Percentiles rank a stretch among this genome's conserved stretches.
phyloP scores from a whole-genome alignment of 2,113 vertebrate genomes.

The Chaenogobius annularis region DNA sequence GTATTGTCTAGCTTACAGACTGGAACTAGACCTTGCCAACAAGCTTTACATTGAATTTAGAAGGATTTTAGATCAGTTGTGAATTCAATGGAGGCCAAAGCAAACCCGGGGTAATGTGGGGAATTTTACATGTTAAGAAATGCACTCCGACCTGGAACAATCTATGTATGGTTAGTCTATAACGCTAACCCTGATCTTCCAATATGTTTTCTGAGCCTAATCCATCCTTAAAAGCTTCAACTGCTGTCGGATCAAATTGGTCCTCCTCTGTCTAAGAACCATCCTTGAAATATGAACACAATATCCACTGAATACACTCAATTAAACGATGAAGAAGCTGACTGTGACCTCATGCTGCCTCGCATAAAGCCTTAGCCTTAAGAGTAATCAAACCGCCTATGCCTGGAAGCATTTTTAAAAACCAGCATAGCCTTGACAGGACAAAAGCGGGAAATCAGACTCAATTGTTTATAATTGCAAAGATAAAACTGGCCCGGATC shows the following conservation, averaged over 20 bases:
- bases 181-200: background rate
- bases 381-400: background rate
- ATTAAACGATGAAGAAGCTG: conserved; percentile 5
- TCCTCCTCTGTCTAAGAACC: conserved; percentile 3
- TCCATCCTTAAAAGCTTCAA: background rate
- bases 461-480: conserved; percentile 9
- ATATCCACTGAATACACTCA: background rate
- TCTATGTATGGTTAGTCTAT: conserved; percentile 1
- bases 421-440: background rate
- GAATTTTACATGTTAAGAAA: background rate
- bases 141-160: background rate
- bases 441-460: conserved; percentile 1
- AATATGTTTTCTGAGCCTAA: background rate
- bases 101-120: background rate
- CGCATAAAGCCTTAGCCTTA: conserved; percentile 8
- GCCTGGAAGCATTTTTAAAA: background rate
- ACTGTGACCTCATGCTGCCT: conserved; percentile 3
- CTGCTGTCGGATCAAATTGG: background rate
- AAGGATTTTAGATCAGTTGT: no score
- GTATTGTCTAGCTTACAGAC: no score
- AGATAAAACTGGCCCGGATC: conserved; percentile 32
- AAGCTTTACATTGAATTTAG: no score
- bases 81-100: background rate
- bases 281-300: background rate
- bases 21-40: no score